Base-by-base conservation (phyloP, 2,113 vertebrate genomes). In the Lampris incognitus region DNA sequence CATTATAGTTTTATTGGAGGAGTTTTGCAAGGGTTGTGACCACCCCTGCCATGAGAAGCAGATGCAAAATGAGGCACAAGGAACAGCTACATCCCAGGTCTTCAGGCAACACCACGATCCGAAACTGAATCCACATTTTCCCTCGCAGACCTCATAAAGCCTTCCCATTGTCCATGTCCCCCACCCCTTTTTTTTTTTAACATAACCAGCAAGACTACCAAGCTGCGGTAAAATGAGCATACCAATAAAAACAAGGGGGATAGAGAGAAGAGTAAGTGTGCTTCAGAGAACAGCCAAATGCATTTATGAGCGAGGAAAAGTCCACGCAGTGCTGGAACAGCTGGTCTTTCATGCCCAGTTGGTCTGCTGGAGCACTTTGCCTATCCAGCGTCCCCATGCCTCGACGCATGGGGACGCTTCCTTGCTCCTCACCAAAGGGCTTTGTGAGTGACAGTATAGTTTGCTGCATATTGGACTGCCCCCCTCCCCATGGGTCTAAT, bases 401-500 rank as follows among this genome's bases (percentile, higher is more conserved):
- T 13, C 65, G 0, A 24, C 24, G 24, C 24, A 24, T 24, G 24
- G 24, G 24, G 24, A 24, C 24, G 24, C 39, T 36, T 2, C 4
- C 37, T 79, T 67, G 55, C 73, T 61, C 37, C 49, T 65, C 74
- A 6, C 65, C 72, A 71, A 62, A 83, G 76, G 69, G 61, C n/a
- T 57, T 41, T 37, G 66, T 81, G 88, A 90, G 77, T 88, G 89
- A 86, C 88, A 85, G 87, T 81, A 24, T 24, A 79, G 81, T 76
- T 79, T 83, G 79, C 88, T 77, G 83, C 80, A 86, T 61, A 44
- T 66, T 88, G 89, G 86, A 87, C 91, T 87, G 61, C 69, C 83
- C 85, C 69, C 69, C 81, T 71, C 87, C 92, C 92, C 87, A 51
- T 83, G 90, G 91, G 90, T 85, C 90, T 93, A 91, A 93, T 94